Evolutionary conservation across 1,140 invertebrate genomes (phyloP).

Genomic region (Drosophila littoralis): DNA sequence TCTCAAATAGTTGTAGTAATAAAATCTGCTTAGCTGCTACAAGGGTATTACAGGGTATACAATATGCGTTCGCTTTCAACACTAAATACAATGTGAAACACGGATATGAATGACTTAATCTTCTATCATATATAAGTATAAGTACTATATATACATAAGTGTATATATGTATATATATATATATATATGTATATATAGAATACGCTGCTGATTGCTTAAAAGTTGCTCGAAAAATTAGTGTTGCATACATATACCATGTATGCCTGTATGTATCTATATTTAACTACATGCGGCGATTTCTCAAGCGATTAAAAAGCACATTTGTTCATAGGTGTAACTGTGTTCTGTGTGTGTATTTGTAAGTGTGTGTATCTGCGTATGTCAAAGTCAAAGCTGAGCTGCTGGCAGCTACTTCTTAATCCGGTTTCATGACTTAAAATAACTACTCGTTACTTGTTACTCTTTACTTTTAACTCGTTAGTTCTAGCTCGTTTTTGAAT

Average conservation of each 20-base stretch:
- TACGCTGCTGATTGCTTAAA: slow-evolving; percentile 75
- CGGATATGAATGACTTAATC: slow-evolving; percentile 51
- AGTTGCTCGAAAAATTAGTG: slow-evolving; percentile 81
- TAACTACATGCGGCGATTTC: slow-evolving; percentile 58
- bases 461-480: slow-evolving; percentile 6
- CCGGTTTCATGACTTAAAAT: slow-evolving; percentile 1
- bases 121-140: slow-evolving; percentile 11
- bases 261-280: slow-evolving; percentile 25
- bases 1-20: slow-evolving; percentile 40
- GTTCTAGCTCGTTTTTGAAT: not conserved
- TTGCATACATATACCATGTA: slow-evolving; percentile 25
- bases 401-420: slow-evolving; percentile 20
- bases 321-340: slow-evolving; percentile 14
- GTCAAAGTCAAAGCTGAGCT: slow-evolving; percentile 34
- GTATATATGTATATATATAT: not conserved
- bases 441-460: slow-evolving; percentile 21
- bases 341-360: slow-evolving; percentile 15
- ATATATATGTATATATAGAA: slow-evolving; percentile 47
- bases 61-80: slow-evolving; percentile 38
- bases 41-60: slow-evolving; percentile 45
- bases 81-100: slow-evolving; percentile 75
- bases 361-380: slow-evolving; percentile 19
- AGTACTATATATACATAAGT: slow-evolving; percentile 16
- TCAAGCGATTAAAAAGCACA: slow-evolving; percentile 77
- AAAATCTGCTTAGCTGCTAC: slow-evolving; percentile 48